These are phyloP conservation scores for Folsomia candida DNA, from an alignment of 2,888 invertebrate species.

Conservation along the genomic window DNA sequence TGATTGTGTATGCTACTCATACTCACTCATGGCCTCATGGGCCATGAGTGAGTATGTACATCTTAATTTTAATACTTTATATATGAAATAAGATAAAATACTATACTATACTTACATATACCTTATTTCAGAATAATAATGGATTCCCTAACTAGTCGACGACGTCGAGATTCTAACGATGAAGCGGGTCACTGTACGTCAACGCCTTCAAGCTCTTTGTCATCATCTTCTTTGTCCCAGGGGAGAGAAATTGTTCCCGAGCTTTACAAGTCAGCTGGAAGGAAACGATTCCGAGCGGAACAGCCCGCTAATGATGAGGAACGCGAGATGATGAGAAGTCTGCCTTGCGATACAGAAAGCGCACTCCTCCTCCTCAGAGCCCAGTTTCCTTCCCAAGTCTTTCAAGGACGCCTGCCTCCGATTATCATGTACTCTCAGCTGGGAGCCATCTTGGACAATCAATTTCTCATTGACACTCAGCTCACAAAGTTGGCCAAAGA, in stretches of 20 bases:
- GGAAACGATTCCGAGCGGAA: slow-evolving; percentile 18
- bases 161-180: background rate
- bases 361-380: slow-evolving; percentile 23
- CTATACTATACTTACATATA: too few species aligned
- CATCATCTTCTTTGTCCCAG: background rate
- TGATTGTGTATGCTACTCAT: too few species aligned
- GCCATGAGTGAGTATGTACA: too few species aligned
- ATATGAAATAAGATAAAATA: too few species aligned
- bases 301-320: slow-evolving; percentile 9
- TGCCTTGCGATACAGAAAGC: slow-evolving; percentile 38
- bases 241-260: slow-evolving; percentile 33
- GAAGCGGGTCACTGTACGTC: background rate
- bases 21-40: too few species aligned
- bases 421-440: slow-evolving; percentile 33
- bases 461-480: slow-evolving; percentile 31
- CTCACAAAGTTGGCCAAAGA: slow-evolving; percentile 29
- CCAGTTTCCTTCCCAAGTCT: slow-evolving; percentile 20
- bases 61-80: too few species aligned
- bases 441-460: slow-evolving; percentile 26
- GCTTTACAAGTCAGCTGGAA: slow-evolving; percentile 22
- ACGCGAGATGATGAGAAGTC: slow-evolving; percentile 8
- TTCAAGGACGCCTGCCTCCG: slow-evolving; percentile 31
- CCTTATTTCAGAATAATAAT: background rate
- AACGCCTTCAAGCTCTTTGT: background rate
- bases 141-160: slow-evolving; percentile 3